Evolutionary conservation across 1,140 invertebrate genomes (phyloP).

Genomic region (Hyles vespertilio): DNA sequence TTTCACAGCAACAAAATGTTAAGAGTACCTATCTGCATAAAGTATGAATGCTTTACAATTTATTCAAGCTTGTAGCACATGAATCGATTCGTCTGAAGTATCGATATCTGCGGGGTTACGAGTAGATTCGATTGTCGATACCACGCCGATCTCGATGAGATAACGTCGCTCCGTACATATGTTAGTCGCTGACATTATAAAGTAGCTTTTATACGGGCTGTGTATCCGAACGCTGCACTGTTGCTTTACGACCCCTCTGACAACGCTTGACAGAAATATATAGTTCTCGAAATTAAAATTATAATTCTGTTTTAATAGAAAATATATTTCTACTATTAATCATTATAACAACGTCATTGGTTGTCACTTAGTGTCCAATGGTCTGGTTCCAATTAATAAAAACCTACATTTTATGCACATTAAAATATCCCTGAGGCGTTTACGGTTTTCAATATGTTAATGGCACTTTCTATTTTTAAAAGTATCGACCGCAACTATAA

Average conservation of each 20-base stretch:
- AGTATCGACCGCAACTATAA: too few relatives aligned
- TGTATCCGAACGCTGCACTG: slow-evolving; percentile 26
- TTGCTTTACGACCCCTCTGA: slow-evolving; percentile 22
- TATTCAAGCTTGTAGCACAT: slow-evolving; percentile 9
- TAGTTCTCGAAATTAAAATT: too few relatives aligned
- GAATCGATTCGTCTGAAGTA: slow-evolving; percentile 24
- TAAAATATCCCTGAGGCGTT: too few relatives aligned
- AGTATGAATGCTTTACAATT: slow-evolving; percentile 13
- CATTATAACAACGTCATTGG: too few relatives aligned
- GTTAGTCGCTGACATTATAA: slow-evolving; percentile 41
- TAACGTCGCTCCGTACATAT: slow-evolving; percentile 39
- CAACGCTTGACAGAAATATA: too few relatives aligned
- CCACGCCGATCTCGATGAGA: slow-evolving; percentile 35
- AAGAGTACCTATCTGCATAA: slow-evolving; percentile 8
- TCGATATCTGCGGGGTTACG: slow-evolving; percentile 29
- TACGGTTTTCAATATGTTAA: too few relatives aligned
- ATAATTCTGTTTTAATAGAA: too few relatives aligned
- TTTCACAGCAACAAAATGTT: neutral
- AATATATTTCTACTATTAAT: too few relatives aligned
- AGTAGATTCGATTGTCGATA: slow-evolving; percentile 42
- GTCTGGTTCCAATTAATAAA: too few relatives aligned
- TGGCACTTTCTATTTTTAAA: too few relatives aligned
- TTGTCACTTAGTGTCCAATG: too few relatives aligned
- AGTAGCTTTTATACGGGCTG: slow-evolving; percentile 34
- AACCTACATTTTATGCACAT: too few relatives aligned